Percentiles rank a stretch among this genome's conserved stretches.
Conservation (phyloP, 2,113 vertebrate species). For the Percina caprodes region DNA sequence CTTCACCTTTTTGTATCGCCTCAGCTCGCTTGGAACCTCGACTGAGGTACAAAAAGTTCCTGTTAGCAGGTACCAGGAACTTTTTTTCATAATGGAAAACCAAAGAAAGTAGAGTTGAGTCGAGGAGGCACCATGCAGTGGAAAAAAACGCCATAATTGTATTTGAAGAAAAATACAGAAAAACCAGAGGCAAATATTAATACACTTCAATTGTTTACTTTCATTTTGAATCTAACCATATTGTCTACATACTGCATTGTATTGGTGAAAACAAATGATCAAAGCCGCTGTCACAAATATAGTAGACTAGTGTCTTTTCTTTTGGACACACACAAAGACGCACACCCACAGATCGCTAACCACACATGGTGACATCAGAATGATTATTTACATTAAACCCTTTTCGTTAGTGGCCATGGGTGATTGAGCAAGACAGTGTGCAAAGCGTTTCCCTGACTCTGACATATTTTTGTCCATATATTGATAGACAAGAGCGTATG, state of each 20-base stretch:
- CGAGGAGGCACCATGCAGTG: no score
- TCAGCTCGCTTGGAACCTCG: no score
- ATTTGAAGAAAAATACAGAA: constrained; percentile 20
- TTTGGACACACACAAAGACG: not conserved
- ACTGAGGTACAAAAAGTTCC: no score
- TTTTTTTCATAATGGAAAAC: no score
- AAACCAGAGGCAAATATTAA: not conserved
- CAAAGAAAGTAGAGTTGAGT: no score
- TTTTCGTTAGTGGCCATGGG: constrained; percentile 17
- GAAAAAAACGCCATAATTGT: not conserved
- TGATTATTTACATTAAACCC: constrained; percentile 36
- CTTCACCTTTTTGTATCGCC: no score
- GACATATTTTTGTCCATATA: constrained; percentile 17
- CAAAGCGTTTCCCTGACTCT: constrained; percentile 62
- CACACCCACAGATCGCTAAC: constrained; percentile 9
- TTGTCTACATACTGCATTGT: constrained; percentile 6
- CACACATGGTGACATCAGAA: constrained; percentile 26
- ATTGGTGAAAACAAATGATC: constrained; percentile 8
- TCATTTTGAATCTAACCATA: constrained; percentile 28
- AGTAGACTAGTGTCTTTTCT: not conserved
- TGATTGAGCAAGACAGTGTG: constrained; percentile 31
- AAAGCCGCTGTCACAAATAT: constrained; percentile 7
- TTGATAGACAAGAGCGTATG: constrained; percentile 7
- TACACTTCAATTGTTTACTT: constrained; percentile 44
- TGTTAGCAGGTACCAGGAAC: no score